Conservation (phyloP, 2,888 invertebrate genomes). For the Synanthedon tipuliformis region DNA sequence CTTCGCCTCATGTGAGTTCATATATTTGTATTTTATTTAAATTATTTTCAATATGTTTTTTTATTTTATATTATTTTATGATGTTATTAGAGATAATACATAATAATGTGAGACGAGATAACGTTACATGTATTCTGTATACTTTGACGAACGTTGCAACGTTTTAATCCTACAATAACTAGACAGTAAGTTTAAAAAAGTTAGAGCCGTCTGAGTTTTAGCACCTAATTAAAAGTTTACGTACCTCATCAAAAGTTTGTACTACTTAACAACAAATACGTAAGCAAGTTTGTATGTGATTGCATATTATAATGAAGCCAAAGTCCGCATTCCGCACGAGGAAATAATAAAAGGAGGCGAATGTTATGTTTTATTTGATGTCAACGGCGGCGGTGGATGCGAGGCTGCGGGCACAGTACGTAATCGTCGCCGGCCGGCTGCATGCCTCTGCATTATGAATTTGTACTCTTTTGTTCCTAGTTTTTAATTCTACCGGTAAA, state of each 20-base stretch:
- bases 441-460: slow-evolving; percentile 57
- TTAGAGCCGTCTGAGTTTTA: not conserved
- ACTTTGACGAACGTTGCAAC: not conserved
- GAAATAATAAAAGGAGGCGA: not conserved
- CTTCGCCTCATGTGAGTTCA: too few species aligned
- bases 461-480: slow-evolving; percentile 63
- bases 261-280: not conserved
- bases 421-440: slow-evolving; percentile 35
- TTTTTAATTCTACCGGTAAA: slow-evolving; percentile 68
- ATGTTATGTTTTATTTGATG: not conserved
- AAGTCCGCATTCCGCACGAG: not conserved
- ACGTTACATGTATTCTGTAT: too few species aligned
- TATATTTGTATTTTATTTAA: too few species aligned
- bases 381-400: not conserved
- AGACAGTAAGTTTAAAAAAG: not conserved
- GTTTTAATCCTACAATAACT: not conserved
- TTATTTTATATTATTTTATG: too few species aligned
- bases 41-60: too few species aligned
- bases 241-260: not conserved
- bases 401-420: slow-evolving; percentile 8
- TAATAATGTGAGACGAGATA: too few species aligned
- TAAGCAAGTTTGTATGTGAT: not conserved
- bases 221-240: not conserved
- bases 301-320: not conserved
- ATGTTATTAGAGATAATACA: too few species aligned